Evolutionary conservation across 92 coral and sea anemone genomes (phyloP), one percentile per base, ranked within the genome.

Genomic region (Siderastrea siderea): DNA sequence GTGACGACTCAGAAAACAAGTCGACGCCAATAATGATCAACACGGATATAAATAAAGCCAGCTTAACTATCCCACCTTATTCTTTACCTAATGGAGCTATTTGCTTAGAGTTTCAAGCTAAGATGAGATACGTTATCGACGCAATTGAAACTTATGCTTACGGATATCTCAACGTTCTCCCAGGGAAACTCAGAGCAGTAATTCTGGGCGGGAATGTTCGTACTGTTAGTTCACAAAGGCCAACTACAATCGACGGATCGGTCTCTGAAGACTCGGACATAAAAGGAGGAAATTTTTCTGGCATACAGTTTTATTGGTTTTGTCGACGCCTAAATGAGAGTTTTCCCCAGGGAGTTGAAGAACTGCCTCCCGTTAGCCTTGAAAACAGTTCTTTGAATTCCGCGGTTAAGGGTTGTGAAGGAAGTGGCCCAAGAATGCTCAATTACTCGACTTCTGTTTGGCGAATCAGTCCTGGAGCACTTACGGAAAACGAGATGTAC

Each of bases 181-280:
- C 91, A 74, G 84, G 92, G 26, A 78, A 57, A 2, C 90, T 93
- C n/a, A 71, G 81, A 19, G 92, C 91, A 38, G 9, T 4, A 7
- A 84, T 94, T 59, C 79, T 14, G 2, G 94, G 95, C 52, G 98
- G 98, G 2, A 51, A 58, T 84, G 74, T 71, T 45, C 90, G 95
- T 52, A 92, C 86, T 12, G 95, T 82, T 9, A 93, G 91, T n/a
- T 81, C 73, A 66, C 61, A 11, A 59, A 87, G 87, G 54, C 5
- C 5, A 16, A 71, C 83, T 66, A 69, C 50, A 19, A 57, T 92
- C 5, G 61, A 92, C 69, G 94, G 90, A 3, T 78, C 90, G 9
- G 1, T 82, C 7, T 88, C 92, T 14, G 69, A 78, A 14, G 98
- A 94, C 77, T 80, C 90, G 6, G 95, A 87, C 88, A 63, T 86